Conservation (phyloP, 2,888 invertebrate genomes). For the Polydrusus tereticollis region DNA sequence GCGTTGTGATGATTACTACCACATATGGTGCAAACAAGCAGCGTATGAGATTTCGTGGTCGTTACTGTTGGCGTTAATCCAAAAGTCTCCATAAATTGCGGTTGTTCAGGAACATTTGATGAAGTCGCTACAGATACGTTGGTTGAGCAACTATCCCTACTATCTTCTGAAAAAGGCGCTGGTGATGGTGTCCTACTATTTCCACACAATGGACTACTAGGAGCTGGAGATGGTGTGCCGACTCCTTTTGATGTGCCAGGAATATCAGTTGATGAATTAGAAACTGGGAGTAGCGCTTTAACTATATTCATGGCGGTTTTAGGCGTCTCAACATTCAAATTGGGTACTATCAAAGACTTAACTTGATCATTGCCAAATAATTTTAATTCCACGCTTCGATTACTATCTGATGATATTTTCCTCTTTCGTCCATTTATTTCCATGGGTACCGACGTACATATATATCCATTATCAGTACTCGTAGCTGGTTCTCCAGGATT, state of each 20-base stretch:
- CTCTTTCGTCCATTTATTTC: not conserved
- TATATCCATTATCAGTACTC: not conserved
- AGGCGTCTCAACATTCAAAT: not conserved
- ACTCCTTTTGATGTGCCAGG: not conserved
- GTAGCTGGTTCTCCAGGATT: not conserved
- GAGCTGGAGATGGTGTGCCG: not conserved
- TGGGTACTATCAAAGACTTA: not conserved
- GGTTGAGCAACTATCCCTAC: constrained; percentile 3
- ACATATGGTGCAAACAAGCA: constrained; percentile 54
- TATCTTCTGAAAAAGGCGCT: constrained; percentile 5
- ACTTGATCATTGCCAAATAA: not conserved
- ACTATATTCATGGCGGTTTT: not conserved
- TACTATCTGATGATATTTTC: constrained; percentile 3
- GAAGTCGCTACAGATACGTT: not conserved
- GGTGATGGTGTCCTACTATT: constrained; percentile 3
- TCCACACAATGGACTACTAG: not conserved
- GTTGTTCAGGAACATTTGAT: not conserved
- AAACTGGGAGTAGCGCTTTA: not conserved
- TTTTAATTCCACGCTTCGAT: not conserved
- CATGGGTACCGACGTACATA: not conserved
- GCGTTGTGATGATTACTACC: constrained; percentile 49
- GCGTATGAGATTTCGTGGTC: constrained; percentile 21
- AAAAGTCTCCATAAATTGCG: constrained; percentile 32
- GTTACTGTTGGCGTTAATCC: constrained; percentile 38
- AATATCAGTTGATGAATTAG: no score